Evolutionary conservation across 2,113 vertebrate species (phyloP).

Genomic region (Leptobrachium ailaonicum): DNA sequence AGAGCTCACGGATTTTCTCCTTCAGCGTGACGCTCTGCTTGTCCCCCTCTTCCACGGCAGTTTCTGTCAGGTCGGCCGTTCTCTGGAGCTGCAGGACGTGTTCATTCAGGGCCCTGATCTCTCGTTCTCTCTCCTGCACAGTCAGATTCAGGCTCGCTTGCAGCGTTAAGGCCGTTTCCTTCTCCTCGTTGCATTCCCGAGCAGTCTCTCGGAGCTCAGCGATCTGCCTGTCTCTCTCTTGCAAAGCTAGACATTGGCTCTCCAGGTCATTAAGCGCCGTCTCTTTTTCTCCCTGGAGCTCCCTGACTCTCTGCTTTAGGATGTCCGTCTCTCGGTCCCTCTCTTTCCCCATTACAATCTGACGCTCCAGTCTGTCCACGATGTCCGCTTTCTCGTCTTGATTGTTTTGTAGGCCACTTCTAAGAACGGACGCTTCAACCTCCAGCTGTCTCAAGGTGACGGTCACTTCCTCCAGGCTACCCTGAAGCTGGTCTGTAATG

Average conservation of each 20-base stretch:
- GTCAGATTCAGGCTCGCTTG: constrained; percentile 50
- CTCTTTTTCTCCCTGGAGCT: constrained; percentile 20
- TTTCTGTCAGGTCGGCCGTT: constrained; percentile 33
- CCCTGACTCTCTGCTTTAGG: not conserved
- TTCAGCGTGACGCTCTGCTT: constrained; percentile 51
- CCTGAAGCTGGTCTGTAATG: not conserved
- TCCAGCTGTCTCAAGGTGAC: not conserved
- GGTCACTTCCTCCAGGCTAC: not conserved
- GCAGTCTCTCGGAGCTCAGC: constrained; percentile 56
- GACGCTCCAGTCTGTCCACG: constrained; percentile 19
- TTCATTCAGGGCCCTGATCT: constrained; percentile 53
- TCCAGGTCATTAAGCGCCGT: not conserved
- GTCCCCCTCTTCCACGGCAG: constrained; percentile 49
- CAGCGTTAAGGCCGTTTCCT: constrained; percentile 19
- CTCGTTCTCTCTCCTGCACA: constrained; percentile 58
- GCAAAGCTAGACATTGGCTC: constrained; percentile 40
- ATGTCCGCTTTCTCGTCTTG: constrained; percentile 9
- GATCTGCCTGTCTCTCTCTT: constrained; percentile 57
- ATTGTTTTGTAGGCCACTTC: not conserved
- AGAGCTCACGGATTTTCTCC: not conserved
- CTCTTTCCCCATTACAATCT: not conserved
- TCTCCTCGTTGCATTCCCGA: constrained; percentile 53
- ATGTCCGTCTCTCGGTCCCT: constrained; percentile 21
- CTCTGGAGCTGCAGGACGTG: constrained; percentile 27
- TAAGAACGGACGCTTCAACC: constrained; percentile 5